Evolutionary conservation across 2,888 invertebrate species (phyloP), one percentile per base, ranked within the genome.

Genomic region (Tupiocoris notatus): DNA sequence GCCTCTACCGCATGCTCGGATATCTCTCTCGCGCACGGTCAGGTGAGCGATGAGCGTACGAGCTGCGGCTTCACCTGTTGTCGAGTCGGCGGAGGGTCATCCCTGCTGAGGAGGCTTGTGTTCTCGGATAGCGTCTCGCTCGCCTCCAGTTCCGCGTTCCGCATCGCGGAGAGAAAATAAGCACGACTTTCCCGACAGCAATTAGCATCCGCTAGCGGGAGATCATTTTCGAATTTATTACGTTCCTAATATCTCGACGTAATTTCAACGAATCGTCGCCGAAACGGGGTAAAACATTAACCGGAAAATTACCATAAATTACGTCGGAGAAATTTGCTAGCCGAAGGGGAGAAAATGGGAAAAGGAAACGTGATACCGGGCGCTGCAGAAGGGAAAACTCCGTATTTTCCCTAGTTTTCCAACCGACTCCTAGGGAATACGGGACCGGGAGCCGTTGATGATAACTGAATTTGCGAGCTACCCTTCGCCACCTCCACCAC

Each of bases 341-440:
- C 39, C 6, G 39, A 12, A 3, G 39, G n/a, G 39, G 39, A 12
- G 39, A 39, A 39, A 39, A 39, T 39, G 39, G 39, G 39, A 39
- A 39, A 39, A 39, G 39, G 39, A 39, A 39, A 39, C 39, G 39
- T 12, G 39, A 39, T 39, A 39, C 12, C 39, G 12, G 39, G 39
- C 39, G 12, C 3, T 7, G 39, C 6, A 12, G 39, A 39, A 12
- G 12, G 39, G 39, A 39, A 39, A 39, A 39, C 39, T 39, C 6
- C 6, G 39, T 12, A 39, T 39, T 39, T 39, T 39, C 39, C 39
- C 39, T 12, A 12, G 6, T 39, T 39, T 39, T 39, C 39, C 39
- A 7, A n/a, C 39, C 39, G 6, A 7, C 58, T n/a, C 9, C n/a
- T 85, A 79, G 80, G 70, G 78, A 75, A 75, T 73, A 77, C 65